phyloP scores from a whole-genome alignment of 2,797 vertebrate genomes.

The Betta splendens region DNA sequence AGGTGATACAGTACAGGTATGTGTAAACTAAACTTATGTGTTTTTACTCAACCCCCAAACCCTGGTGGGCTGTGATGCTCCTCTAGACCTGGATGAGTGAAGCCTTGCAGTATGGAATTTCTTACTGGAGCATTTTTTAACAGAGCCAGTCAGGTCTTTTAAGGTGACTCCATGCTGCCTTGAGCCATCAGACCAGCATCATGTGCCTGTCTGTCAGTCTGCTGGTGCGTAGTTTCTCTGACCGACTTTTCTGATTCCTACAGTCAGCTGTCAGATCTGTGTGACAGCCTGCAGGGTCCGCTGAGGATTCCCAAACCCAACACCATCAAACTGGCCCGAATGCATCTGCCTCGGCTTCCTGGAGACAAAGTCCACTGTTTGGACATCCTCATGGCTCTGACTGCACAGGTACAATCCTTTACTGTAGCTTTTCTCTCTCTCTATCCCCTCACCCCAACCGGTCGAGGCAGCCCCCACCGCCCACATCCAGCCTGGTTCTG shows the following conservation, averaged over 20 bases:
- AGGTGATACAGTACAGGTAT: conserved; percentile 85
- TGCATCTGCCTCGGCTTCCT: conserved; percentile 89
- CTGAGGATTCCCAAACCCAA: conserved; percentile 91
- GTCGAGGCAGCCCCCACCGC: too few species aligned
- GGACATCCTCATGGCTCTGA: conserved; percentile 90
- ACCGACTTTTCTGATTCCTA: background rate
- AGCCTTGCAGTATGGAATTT: too few species aligned
- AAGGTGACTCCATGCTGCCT: too few species aligned
- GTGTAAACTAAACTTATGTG: too few species aligned
- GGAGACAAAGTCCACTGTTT: conserved; percentile 92
- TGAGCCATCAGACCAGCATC: too few species aligned
- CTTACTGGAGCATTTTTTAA: too few species aligned
- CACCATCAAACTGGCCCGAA: conserved; percentile 83
- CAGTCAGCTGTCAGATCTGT: conserved; percentile 89
- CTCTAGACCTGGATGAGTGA: too few species aligned
- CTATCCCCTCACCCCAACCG: background rate
- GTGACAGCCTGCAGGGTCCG: conserved; percentile 87
- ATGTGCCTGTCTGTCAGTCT: too few species aligned
- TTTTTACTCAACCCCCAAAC: too few species aligned
- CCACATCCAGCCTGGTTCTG: too few species aligned
- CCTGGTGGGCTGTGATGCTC: too few species aligned
- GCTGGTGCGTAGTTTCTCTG: background rate
- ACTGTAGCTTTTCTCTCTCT: background rate
- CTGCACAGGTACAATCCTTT: conserved; percentile 80
- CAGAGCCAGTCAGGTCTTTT: too few species aligned